These are phyloP conservation scores for Falco cherrug DNA, from an alignment of 2,797 vertebrate species.

Conservation along the genomic window DNA sequence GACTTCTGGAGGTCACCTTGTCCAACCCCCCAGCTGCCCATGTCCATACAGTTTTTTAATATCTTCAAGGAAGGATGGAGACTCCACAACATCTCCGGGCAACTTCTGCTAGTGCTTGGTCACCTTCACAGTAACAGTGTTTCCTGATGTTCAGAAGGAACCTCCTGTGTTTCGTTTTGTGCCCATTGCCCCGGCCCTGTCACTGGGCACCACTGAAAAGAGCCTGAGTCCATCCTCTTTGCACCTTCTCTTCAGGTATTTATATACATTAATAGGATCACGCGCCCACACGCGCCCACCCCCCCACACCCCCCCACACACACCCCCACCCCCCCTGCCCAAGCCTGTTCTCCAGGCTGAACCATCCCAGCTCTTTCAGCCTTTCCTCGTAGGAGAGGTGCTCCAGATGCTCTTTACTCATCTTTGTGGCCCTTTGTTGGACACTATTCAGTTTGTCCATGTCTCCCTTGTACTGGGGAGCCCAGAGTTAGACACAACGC, in stretches of 20 bases:
- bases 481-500: neutral
- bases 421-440: neutral
- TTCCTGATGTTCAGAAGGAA: neutral
- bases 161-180: neutral
- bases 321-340: fast-evolving
- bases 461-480: neutral
- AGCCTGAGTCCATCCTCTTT: neutral
- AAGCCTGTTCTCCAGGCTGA: neutral
- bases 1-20: neutral
- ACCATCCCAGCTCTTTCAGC: neutral
- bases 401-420: neutral
- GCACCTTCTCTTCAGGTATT: neutral
- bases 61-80: neutral
- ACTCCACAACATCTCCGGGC: neutral
- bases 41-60: neutral
- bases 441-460: neutral
- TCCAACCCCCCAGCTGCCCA: neutral
- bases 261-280: neutral
- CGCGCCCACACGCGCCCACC: too few species aligned
- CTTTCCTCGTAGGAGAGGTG: neutral
- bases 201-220: too few species aligned
- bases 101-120: neutral
- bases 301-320: too few species aligned
- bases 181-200: neutral
- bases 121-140: neutral